phyloP scores from a whole-genome alignment of 2,888 invertebrate genomes.

The Peribatodes rhomboidaria region DNA sequence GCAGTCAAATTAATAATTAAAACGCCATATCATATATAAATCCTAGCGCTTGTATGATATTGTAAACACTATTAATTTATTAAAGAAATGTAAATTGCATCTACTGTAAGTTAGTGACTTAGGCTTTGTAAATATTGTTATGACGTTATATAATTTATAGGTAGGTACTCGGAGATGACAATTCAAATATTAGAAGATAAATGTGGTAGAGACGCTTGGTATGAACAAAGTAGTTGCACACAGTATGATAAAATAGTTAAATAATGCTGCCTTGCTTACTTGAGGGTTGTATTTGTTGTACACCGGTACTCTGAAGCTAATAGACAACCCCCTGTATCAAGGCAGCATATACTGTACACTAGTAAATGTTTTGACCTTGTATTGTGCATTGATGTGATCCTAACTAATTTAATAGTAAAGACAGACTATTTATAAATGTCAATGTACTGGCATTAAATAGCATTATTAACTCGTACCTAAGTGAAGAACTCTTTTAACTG shows the following conservation, averaged over 20 bases:
- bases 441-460: slow-evolving; percentile 39
- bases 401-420: slow-evolving; percentile 57
- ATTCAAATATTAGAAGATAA: slow-evolving; percentile 73
- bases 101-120: slow-evolving; percentile 83
- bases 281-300: background rate
- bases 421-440: slow-evolving; percentile 39
- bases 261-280: slow-evolving; percentile 15
- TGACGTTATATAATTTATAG: slow-evolving; percentile 87
- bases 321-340: slow-evolving; percentile 1
- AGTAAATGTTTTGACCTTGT: slow-evolving; percentile 80
- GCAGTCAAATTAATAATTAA: slow-evolving; percentile 75
- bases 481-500: background rate
- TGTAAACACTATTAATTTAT: slow-evolving; percentile 85
- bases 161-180: slow-evolving; percentile 78
- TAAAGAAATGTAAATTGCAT: slow-evolving; percentile 83
- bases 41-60: slow-evolving; percentile 84
- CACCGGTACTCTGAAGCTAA: too few species aligned
- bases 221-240: slow-evolving; percentile 79
- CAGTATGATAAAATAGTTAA: slow-evolving; percentile 58
- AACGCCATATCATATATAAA: slow-evolving; percentile 84
- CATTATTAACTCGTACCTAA: slow-evolving; percentile 1
- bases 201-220: slow-evolving; percentile 73
- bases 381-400: slow-evolving; percentile 78
- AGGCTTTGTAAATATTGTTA: slow-evolving; percentile 87
- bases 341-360: slow-evolving; percentile 66